Conservation (phyloP, 2,113 vertebrate species). For the Perccottus glenii region DNA sequence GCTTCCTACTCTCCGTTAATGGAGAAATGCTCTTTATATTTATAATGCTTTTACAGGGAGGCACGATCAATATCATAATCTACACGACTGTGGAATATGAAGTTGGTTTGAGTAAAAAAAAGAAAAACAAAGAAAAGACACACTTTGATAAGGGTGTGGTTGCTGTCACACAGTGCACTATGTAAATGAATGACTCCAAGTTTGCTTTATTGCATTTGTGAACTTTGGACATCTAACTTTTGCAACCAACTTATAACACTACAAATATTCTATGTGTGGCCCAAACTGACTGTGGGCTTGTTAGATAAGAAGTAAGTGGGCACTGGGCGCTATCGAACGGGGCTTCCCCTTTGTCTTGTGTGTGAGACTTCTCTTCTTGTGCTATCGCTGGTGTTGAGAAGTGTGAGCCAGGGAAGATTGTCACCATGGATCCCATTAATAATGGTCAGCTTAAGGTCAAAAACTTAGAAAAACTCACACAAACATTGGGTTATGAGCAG, state of each 20-base stretch:
- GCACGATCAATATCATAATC: conserved; percentile 77
- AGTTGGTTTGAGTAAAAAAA: conserved; percentile 75
- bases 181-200: conserved; percentile 36
- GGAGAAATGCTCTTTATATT: conserved; percentile 79
- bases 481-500: too few relatives aligned
- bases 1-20: conserved; percentile 76
- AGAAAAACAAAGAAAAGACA: conserved; percentile 65
- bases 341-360: conserved; percentile 57
- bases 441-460: background rate
- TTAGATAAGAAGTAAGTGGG: conserved; percentile 49
- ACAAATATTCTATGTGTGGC: background rate
- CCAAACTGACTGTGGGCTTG: conserved; percentile 1
- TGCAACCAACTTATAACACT: background rate
- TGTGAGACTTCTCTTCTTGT: conserved; percentile 46
- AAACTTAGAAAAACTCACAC: too few relatives aligned
- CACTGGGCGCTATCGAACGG: conserved; percentile 34
- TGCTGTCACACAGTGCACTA: conserved; percentile 45
- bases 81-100: conserved; percentile 78
- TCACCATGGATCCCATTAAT: conserved; percentile 29
- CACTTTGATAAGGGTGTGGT: conserved; percentile 51
- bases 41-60: conserved; percentile 79
- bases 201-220: conserved; percentile 17
- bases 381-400: conserved; percentile 68
- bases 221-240: conserved; percentile 16
- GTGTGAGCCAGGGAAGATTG: conserved; percentile 53